These are phyloP conservation scores for Slavum lentiscoides DNA, from an alignment of 2,888 invertebrate genomes.

Conservation along the genomic window DNA sequence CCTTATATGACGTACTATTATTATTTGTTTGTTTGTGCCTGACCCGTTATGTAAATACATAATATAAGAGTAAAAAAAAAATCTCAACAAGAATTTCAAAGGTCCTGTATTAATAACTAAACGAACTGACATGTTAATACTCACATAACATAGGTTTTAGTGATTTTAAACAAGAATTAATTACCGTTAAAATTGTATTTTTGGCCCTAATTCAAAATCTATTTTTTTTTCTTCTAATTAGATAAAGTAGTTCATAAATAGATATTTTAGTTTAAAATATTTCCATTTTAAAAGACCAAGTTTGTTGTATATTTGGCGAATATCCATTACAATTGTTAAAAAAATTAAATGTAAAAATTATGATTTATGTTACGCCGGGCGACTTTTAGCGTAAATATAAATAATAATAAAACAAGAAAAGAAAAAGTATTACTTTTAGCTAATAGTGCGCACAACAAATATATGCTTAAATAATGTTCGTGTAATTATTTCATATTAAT, in stretches of 20 bases:
- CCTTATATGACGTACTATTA: too few species aligned
- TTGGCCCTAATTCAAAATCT: conserved; percentile 6
- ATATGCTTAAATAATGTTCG: too few species aligned
- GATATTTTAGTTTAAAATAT: conserved; percentile 36
- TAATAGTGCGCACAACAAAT: not conserved
- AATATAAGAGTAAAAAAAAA: too few species aligned
- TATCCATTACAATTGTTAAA: conserved; percentile 32
- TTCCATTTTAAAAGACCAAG: conserved; percentile 16
- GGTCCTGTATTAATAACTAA: not conserved
- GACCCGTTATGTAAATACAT: too few species aligned
- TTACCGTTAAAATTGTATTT: conserved; percentile 14
- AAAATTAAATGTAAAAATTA: not conserved
- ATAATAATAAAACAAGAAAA: too few species aligned
- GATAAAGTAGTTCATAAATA: conserved; percentile 38
- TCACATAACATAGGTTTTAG: not conserved
- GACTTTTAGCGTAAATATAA: not conserved
- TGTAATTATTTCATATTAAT: too few species aligned
- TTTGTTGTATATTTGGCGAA: conserved; percentile 24
- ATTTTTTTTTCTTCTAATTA: conserved; percentile 30
- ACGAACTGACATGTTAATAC: not conserved
- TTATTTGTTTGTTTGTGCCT: too few species aligned
- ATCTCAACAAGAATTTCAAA: not conserved
- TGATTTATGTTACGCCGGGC: not conserved
- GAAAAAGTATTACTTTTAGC: not conserved
- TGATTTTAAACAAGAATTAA: conserved; percentile 31